Evolutionary conservation across 2,797 vertebrate species (phyloP).

Genomic region (Tauraco hartlaubi): DNA sequence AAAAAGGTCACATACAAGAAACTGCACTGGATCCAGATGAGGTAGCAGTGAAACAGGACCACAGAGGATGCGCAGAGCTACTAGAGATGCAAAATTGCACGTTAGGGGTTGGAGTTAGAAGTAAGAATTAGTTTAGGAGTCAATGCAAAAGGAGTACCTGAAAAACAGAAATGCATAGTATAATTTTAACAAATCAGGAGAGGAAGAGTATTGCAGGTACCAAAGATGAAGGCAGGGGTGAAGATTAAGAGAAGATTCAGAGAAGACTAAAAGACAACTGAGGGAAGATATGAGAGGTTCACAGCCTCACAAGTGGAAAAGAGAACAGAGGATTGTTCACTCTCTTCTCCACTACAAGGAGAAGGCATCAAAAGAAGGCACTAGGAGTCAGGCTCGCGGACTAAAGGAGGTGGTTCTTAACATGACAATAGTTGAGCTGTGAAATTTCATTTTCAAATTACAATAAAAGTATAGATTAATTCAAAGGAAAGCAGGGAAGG

Average conservation of each 20-base stretch:
- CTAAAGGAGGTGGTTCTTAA: background rate
- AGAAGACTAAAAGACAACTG: background rate
- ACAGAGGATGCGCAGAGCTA: background rate
- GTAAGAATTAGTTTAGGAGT: background rate
- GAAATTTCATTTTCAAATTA: background rate
- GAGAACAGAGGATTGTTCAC: background rate
- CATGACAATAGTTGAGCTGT: background rate
- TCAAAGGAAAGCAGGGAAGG: background rate
- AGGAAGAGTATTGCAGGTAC: background rate
- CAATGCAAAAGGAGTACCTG: rapidly evolving
- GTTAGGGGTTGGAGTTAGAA: background rate
- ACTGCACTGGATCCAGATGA: background rate
- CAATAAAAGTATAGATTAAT: background rate
- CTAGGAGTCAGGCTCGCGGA: background rate
- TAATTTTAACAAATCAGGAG: background rate
- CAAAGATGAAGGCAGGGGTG: background rate
- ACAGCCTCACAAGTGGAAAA: background rate
- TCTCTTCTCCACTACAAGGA: background rate
- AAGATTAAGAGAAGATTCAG: background rate
- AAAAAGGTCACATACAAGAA: background rate
- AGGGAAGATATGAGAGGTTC: background rate
- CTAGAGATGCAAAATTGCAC: background rate
- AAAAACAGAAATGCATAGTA: background rate
- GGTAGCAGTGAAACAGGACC: background rate
- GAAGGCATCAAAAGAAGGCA: background rate